These are phyloP conservation scores for Chironomus striatipennis DNA, from an alignment of 1,140 invertebrate species.

Conservation along the genomic window DNA sequence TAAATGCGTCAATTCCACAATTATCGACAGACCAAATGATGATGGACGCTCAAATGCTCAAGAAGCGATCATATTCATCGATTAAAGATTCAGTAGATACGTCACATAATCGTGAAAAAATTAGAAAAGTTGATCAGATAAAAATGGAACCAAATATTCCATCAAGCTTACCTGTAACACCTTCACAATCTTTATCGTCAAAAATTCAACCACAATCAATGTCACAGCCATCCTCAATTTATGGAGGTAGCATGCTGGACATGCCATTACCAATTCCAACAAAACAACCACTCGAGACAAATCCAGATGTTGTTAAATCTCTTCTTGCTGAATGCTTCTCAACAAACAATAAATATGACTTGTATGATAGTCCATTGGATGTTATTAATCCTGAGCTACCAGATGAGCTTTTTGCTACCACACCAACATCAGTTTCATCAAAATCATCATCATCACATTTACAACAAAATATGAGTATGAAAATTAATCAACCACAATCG, in stretches of 20 bases:
- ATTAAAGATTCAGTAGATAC: not conserved
- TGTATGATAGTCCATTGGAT: slow-evolving; percentile 28
- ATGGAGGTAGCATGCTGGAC: not conserved
- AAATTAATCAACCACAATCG: not conserved
- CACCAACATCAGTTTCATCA: slow-evolving; percentile 36
- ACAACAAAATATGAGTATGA: no score
- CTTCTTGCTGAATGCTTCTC: slow-evolving; percentile 38
- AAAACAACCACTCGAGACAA: slow-evolving; percentile 33
- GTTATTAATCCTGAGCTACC: slow-evolving; percentile 33
- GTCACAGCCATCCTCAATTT: not conserved
- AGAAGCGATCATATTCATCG: not conserved
- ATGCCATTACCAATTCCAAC: not conserved
- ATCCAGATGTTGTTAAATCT: slow-evolving; percentile 38
- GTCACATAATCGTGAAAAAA: not conserved
- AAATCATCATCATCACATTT: no score
- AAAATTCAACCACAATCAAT: not conserved
- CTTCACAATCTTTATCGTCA: not conserved
- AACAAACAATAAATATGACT: slow-evolving; percentile 26
- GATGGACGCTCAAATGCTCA: not conserved
- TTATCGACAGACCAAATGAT: not conserved
- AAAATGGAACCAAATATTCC: not conserved
- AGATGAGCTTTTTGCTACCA: slow-evolving; percentile 31
- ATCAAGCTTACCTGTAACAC: not conserved
- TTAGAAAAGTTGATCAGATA: not conserved
- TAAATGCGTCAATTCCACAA: not conserved